Base-by-base conservation (phyloP, 2,113 vertebrate genomes). In the Apaloderma vittatum region DNA sequence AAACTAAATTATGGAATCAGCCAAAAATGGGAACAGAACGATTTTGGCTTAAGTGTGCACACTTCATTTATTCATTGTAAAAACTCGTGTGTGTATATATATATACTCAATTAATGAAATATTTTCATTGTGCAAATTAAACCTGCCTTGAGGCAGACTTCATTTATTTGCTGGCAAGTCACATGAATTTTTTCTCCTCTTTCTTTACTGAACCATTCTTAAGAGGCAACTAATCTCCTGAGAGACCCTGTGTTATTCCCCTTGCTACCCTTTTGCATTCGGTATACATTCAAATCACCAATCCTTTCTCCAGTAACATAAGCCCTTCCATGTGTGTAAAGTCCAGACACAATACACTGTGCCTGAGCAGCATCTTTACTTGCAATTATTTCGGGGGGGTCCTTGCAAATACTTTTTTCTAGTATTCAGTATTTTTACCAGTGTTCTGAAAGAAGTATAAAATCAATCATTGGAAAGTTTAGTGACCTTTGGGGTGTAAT, bases 61-160 rank as follows among this genome's bases (percentile, higher is more conserved):
- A 83, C 55, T 88, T 77, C 65, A 30, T 83, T 93, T 94, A 27
- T 93, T 73, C 79, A 48, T 91, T 96, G 45, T 86, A 55, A 57
- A 90, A 90, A 17, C 20, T 18, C 16, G 6, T 54, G 36, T 77
- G 18, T 80, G 11, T 75, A 15, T 59, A 22, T 85, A 15, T 84
- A 73, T 82, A 67, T 86, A 61, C 29, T 79, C 90, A 87, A 30
- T 81, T 92, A 88, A 7, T 91, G 65, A 93, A 93, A 76, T 90
- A 40, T 72, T 97, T 94, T 93, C 79, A 73, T 80, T 92, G 78
- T 94, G 36, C 76, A 86, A 87, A 94, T 96, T 95, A 95, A 95
- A 86, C 51, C 49, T 21, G 17, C 82, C 90, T 95, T 66, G 36
- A 90, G 93, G 91, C 87, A 74, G 22, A 45, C 45, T 92, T 76